phyloP scores from a whole-genome alignment of 1,140 invertebrate genomes.

The Aphis gossypii region DNA sequence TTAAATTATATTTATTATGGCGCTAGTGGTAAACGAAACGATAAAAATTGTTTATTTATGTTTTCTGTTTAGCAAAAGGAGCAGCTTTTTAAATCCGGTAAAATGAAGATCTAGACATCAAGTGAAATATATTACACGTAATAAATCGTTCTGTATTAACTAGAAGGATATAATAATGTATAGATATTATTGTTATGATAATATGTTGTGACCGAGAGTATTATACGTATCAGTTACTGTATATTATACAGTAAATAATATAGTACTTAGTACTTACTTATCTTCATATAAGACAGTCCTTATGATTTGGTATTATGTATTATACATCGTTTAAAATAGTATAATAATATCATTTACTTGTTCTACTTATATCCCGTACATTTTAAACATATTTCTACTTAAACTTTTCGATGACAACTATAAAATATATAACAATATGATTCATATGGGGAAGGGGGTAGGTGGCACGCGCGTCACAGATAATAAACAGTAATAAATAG shows the following conservation, averaged over 20 bases:
- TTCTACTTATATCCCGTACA: background rate
- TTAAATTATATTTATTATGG: background rate
- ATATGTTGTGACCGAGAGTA: background rate
- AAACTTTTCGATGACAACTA: background rate
- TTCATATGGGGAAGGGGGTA: background rate
- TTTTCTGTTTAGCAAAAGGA: background rate
- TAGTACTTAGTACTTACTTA: background rate
- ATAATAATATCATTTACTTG: background rate
- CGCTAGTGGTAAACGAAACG: background rate
- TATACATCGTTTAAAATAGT: background rate
- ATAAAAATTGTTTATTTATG: constrained; percentile 19
- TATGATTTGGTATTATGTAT: background rate
- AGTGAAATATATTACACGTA: background rate
- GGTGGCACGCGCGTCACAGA: background rate
- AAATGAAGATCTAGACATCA: background rate
- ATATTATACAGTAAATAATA: too few species aligned
- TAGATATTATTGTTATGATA: background rate
- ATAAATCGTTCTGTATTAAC: background rate
- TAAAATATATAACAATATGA: background rate
- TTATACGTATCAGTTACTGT: background rate
- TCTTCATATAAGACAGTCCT: background rate
- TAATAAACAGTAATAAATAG: background rate
- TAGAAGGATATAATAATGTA: background rate
- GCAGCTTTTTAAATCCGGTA: background rate
- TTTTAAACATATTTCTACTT: background rate